These are phyloP conservation scores for Drosophila mayaguana DNA, from an alignment of 2,888 invertebrate genomes.

Conservation along the genomic window DNA sequence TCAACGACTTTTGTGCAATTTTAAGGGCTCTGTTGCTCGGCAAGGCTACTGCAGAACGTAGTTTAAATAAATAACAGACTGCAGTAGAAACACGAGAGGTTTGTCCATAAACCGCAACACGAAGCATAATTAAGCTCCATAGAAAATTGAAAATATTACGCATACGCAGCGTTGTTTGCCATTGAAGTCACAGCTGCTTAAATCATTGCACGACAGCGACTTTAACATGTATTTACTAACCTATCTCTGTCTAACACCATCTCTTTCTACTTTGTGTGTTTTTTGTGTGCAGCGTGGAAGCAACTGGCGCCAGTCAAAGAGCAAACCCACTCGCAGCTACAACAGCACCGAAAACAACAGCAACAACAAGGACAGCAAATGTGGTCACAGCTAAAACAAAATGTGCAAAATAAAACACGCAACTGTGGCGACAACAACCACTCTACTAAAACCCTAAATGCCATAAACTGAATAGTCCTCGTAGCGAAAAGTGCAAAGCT, in stretches of 20 bases:
- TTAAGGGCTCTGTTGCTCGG: background rate
- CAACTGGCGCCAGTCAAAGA: slow-evolving; percentile 54
- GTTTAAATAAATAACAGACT: slow-evolving; percentile 29
- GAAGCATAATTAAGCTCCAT: slow-evolving; percentile 10
- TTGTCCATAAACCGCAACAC: slow-evolving; percentile 37
- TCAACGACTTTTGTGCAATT: slow-evolving; percentile 10
- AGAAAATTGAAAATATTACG: slow-evolving; percentile 15
- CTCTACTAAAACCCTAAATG: slow-evolving; percentile 40
- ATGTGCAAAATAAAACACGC: slow-evolving; percentile 73
- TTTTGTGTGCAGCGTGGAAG: slow-evolving; percentile 40
- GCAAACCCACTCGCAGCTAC: slow-evolving; percentile 7
- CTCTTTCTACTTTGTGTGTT: slow-evolving; percentile 1
- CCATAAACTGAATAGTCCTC: slow-evolving; percentile 46
- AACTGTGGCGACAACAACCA: slow-evolving; percentile 46
- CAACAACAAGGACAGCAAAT: slow-evolving; percentile 33
- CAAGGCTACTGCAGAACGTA: background rate
- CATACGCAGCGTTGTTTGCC: slow-evolving; percentile 18
- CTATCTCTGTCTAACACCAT: background rate
- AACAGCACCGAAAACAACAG: slow-evolving; percentile 22
- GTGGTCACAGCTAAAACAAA: slow-evolving; percentile 63
- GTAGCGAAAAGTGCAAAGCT: slow-evolving; percentile 30
- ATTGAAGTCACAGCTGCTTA: slow-evolving; percentile 31
- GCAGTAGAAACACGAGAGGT: background rate
- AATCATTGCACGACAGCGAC: slow-evolving; percentile 25
- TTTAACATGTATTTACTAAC: slow-evolving; percentile 35